Conservation (phyloP, 1,140 invertebrate species). For the Papilio polytes region DNA sequence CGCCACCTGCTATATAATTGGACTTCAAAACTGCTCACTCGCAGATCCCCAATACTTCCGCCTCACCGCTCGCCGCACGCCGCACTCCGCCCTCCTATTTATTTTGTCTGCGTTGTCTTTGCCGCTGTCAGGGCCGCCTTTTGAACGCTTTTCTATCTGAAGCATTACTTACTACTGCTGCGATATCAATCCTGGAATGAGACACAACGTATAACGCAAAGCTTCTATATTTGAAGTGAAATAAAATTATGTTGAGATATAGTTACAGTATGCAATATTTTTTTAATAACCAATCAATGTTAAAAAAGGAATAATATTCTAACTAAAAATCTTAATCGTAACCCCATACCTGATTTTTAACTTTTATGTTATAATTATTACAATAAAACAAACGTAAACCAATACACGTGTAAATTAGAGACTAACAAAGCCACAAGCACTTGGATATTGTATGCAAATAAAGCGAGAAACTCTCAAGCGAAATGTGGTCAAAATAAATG, state of each 20-base stretch:
- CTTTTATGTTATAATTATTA: background rate
- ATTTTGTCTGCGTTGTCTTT: conserved; percentile 81
- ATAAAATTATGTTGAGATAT: background rate
- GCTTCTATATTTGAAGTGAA: background rate
- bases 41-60: conserved; percentile 81
- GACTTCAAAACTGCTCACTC: conserved; percentile 78
- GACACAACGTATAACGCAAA: background rate
- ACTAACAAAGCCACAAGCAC: conserved; percentile 9
- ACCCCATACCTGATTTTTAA: background rate
- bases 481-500: conserved; percentile 36
- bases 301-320: background rate
- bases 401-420: conserved; percentile 5
- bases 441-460: conserved; percentile 30
- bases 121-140: conserved; percentile 73
- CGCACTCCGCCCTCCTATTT: conserved; percentile 76
- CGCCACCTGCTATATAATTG: conserved; percentile 80
- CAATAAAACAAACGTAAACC: background rate
- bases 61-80: conserved; percentile 63
- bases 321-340: background rate
- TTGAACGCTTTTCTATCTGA: conserved; percentile 75
- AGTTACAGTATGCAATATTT: background rate
- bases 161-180: conserved; percentile 14
- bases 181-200: conserved; percentile 23
- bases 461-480: conserved; percentile 27
- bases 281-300: too few relatives aligned